phyloP scores from a whole-genome alignment of 2,113 vertebrate genomes.

The Channa maculata region DNA sequence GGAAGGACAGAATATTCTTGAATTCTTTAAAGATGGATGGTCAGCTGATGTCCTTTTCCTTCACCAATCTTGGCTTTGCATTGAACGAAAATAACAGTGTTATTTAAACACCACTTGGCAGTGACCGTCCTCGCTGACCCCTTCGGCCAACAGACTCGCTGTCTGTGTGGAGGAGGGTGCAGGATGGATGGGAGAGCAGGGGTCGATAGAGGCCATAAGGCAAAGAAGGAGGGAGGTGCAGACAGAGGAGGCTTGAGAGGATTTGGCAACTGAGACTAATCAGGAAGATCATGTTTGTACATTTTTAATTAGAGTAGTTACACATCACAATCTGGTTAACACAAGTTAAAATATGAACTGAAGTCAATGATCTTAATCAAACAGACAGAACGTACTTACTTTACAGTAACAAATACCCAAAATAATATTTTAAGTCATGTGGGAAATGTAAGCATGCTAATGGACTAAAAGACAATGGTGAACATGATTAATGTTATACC shows the following conservation, averaged over 20 bases:
- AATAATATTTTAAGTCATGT: no score
- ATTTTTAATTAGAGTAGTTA: background rate
- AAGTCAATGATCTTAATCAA: background rate
- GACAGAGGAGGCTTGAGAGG: conserved; percentile 35
- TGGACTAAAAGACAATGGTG: no score
- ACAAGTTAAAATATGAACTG: background rate
- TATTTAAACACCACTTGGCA: conserved; percentile 61
- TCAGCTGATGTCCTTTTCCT: background rate
- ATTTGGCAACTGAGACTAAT: conserved; percentile 11
- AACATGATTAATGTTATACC: no score
- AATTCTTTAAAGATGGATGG: no score
- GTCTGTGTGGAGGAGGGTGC: conserved; percentile 63
- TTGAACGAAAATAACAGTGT: background rate
- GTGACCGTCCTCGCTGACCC: conserved; percentile 56
- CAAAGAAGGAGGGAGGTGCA: conserved; percentile 49
- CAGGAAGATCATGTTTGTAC: background rate
- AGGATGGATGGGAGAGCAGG: conserved; percentile 43
- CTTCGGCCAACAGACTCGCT: conserved; percentile 33
- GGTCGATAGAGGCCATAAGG: conserved; percentile 57
- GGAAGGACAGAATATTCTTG: background rate
- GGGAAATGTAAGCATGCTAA: no score
- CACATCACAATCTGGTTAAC: background rate
- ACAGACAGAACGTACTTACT: background rate
- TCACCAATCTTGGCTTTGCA: background rate
- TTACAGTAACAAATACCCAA: no score